phyloP scores from a whole-genome alignment of 2,797 vertebrate genomes.

The Micromesistius poutassou region DNA sequence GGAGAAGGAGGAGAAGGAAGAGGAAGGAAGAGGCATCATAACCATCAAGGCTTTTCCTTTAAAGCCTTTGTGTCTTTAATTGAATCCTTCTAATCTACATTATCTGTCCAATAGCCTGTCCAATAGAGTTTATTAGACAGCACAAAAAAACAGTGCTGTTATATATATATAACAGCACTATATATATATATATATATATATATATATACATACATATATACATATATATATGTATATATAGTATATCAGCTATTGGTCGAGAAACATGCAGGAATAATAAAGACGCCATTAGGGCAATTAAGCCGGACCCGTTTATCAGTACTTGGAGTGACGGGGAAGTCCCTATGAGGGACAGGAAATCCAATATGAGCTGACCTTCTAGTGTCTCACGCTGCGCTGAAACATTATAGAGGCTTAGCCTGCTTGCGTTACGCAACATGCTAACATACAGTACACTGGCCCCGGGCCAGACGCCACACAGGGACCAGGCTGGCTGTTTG shows the following conservation, averaged over 20 bases:
- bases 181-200: too few relatives aligned
- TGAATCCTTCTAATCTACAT: too few relatives aligned
- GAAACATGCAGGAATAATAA: neutral
- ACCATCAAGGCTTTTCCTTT: too few relatives aligned
- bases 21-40: too few relatives aligned
- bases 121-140: too few relatives aligned
- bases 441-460: constrained; percentile 21
- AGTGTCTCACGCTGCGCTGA: constrained; percentile 34
- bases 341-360: constrained; percentile 37
- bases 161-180: too few relatives aligned
- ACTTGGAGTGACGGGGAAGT: constrained; percentile 24
- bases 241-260: neutral
- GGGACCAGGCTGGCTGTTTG: constrained; percentile 5
- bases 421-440: constrained; percentile 34
- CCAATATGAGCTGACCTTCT: constrained; percentile 46
- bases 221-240: too few relatives aligned
- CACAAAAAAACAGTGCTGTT: too few relatives aligned
- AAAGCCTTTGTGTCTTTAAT: too few relatives aligned
- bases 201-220: too few relatives aligned
- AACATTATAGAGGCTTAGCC: constrained; percentile 33
- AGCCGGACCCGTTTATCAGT: constrained; percentile 22
- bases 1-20: too few relatives aligned
- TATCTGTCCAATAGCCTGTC: too few relatives aligned
- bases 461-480: constrained; percentile 7
- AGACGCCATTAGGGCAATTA: constrained; percentile 19